Base-by-base conservation (phyloP, 2,888 invertebrate genomes). In the Ypsolopha scabrella region DNA sequence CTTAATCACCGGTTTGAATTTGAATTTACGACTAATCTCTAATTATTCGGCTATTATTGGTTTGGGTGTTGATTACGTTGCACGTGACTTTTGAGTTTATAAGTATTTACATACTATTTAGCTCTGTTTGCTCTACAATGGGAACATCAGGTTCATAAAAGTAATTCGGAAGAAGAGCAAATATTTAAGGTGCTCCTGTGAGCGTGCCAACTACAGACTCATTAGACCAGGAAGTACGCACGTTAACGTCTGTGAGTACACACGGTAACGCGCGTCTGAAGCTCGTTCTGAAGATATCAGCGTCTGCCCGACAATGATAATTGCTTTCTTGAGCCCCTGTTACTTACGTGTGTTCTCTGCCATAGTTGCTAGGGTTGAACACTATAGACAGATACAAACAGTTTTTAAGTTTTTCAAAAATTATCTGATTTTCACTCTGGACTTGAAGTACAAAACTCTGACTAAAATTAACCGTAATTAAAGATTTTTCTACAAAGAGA, bases 11-110 rank as follows among this genome's bases (percentile, higher is more conserved):
- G 66, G 66, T 10, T 67, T 71, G 63, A 68, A 65, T 68, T 58
- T 61, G 63, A 68, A 65, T 68, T 58, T 61, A 57, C 57, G 62
- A 65, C 75, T 80, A 79, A 78, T 77, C 75, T 76, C 78, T 77
- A 79, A 80, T 79, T 72, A 75, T 64, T 64, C 63, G 51, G 52
- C 62, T 68, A 71, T 74, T 70, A 76, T 75, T 56, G 53, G 50
- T 52, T 49, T 51, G 41, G 51, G 10, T 41, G 14, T 36, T 24
- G 45, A 44, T 24, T 24, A 24, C 36, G 36, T 6, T 24, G 36
- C 36, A 10, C 46, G 10, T 14, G 2, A 14, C 13, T 24, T 43
- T 8, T 3, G 43, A 24, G 13, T 43, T 7, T 43, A 9, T 11
- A 41, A 41, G 11, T 41, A n/a, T n/a, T n/a, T n/a, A n/a, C n/a